Evolutionary conservation across 2,888 invertebrate genomes (phyloP), one percentile per base, ranked within the genome.

Genomic region (Isotomurus palustris): DNA sequence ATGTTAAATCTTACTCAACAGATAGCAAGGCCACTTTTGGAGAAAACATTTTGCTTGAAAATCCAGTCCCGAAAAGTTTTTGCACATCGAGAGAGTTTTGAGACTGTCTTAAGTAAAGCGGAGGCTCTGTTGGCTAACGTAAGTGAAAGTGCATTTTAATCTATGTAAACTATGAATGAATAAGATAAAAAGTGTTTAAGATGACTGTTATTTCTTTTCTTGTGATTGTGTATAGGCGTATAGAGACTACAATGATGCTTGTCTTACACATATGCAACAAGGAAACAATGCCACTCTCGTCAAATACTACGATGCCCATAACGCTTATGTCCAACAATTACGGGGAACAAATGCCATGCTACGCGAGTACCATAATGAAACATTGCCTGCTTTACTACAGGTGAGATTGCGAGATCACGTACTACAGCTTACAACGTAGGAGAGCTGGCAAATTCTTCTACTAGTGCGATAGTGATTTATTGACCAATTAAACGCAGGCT

Each of bases 301-400:
- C n/a, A 83, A 84, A 55, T 92, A 93, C 77, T 86, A 91, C 75
- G 91, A 92, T 74, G 85, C 89, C 14, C 94, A 95, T 79, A 95
- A 95, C 78, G 87, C 62, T 62, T 62, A 94, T 78, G 87, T 95
- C 62, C 89, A 92, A 71, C 93, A 94, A 74, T 78, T 95, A 67
- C 87, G 89, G 28, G 91, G 93, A 44, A 91, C 92, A 68, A 95
- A 95, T 75, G 90, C 91, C 35, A 91, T 93, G 84, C 82, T 91
- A 69, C 91, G 92, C 71, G 86, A 88, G 73, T 95, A 91, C 77
- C 85, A 90, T 74, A 83, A 83, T 69, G 84, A 87, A 72, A 90
- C 90, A 58, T 80, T 95, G 72, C 94, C 94, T 3, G 86, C 87
- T 69, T 82, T 94, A 72, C 76, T 89, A 68, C 86, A 88, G 83